phyloP scores from a whole-genome alignment of 2,797 vertebrate species.

The Schizopygopsis malacanthus region DNA sequence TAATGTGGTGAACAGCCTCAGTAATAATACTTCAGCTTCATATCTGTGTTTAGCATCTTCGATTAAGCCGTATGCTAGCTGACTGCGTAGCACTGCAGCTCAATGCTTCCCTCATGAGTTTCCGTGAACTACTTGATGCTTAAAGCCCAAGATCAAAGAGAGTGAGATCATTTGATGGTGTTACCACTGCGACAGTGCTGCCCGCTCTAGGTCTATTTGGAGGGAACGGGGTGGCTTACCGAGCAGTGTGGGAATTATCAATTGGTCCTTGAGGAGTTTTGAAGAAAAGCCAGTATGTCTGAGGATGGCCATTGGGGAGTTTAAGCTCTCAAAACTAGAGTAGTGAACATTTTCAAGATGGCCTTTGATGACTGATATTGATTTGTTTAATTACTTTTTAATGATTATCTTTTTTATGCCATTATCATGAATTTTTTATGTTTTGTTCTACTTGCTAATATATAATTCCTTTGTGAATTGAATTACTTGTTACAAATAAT shows the following conservation, averaged over 20 bases:
- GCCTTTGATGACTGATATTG: conserved; percentile 3
- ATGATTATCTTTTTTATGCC: neutral
- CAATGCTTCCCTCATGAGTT: conserved; percentile 18
- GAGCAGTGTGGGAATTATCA: conserved; percentile 27
- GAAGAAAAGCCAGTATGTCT: neutral
- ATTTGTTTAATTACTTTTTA: conserved; percentile 15
- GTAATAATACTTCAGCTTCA: conserved; percentile 29
- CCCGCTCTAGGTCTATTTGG: neutral
- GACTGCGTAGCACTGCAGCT: neutral
- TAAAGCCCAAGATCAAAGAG: conserved; percentile 48
- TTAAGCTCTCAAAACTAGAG: neutral
- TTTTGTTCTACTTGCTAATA: conserved; percentile 3
- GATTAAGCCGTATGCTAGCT: conserved; percentile 4
- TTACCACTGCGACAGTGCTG: conserved; percentile 32
- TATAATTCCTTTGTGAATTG: neutral
- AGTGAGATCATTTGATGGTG: conserved; percentile 40
- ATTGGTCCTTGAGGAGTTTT: conserved; percentile 11
- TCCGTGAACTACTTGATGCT: conserved; percentile 27
- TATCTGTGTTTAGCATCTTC: conserved; percentile 31
- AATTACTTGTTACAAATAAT: neutral
- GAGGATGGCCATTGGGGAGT: neutral
- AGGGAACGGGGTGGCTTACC: neutral
- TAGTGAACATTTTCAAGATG: neutral
- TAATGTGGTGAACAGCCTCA: conserved; percentile 26
- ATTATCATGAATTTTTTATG: neutral